These are phyloP conservation scores for Didymodactylos carnosus DNA, from an alignment of 2,888 invertebrate species.

Conservation along the genomic window DNA sequence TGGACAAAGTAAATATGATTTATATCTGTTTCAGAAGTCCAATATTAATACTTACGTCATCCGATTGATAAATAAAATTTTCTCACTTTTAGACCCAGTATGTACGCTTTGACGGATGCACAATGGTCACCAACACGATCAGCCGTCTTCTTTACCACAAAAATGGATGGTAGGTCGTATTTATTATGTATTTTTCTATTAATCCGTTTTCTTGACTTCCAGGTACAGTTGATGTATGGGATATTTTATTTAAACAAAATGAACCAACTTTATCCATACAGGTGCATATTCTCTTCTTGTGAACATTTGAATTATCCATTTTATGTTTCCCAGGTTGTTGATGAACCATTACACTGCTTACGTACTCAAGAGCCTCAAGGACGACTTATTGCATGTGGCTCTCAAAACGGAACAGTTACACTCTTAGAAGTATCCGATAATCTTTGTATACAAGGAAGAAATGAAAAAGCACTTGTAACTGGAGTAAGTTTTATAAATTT, in stretches of 20 bases:
- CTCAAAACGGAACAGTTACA: constrained; percentile 54
- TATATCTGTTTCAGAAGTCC: background rate
- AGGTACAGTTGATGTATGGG: constrained; percentile 61
- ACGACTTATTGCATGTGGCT: constrained; percentile 53
- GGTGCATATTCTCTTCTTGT: too few species aligned
- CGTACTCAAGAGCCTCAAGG: constrained; percentile 49
- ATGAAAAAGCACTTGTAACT: constrained; percentile 54
- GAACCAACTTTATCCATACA: constrained; percentile 59
- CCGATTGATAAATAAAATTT: too few species aligned
- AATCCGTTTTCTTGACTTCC: background rate
- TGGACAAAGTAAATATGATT: constrained; percentile 11
- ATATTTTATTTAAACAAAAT: constrained; percentile 61
- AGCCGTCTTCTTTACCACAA: constrained; percentile 63
- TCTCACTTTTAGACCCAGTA: constrained; percentile 13
- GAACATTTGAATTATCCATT: too few species aligned
- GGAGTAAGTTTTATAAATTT: constrained; percentile 44
- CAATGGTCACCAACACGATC: constrained; percentile 66
- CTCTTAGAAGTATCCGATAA: constrained; percentile 57
- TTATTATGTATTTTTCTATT: too few species aligned
- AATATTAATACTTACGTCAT: background rate
- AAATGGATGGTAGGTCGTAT: constrained; percentile 63
- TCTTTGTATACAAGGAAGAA: constrained; percentile 50
- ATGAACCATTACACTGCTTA: constrained; percentile 48
- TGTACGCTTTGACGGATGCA: constrained; percentile 45
- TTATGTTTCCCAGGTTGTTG: too few species aligned